These are phyloP conservation scores for Drosophila arizonae DNA, from an alignment of 1,140 invertebrate genomes.

Conservation along the genomic window DNA sequence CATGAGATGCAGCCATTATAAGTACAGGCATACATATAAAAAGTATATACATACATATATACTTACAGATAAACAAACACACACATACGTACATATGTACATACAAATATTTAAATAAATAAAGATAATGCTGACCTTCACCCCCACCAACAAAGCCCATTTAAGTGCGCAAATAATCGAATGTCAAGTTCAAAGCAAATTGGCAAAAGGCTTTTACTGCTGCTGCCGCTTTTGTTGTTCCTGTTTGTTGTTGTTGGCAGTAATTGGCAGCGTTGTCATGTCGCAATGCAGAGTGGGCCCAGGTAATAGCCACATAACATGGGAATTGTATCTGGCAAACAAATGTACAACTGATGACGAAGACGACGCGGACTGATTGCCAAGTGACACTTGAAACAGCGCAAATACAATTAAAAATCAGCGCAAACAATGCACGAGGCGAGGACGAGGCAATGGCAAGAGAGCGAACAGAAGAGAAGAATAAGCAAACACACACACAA, in stretches of 20 bases:
- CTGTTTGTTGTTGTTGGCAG: conserved; percentile 9
- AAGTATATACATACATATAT: conserved; percentile 12
- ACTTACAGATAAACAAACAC: conserved; percentile 31
- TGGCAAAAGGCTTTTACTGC: conserved; percentile 42
- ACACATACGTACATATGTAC: conserved; percentile 34
- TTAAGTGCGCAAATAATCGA: conserved; percentile 67
- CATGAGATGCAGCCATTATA: conserved; percentile 61
- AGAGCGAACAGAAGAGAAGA: not conserved
- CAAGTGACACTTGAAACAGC: conserved; percentile 71
- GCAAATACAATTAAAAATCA: conserved; percentile 57
- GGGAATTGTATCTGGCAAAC: conserved; percentile 69
- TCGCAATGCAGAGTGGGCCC: conserved; percentile 33
- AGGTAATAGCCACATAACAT: conserved; percentile 63
- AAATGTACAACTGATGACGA: conserved; percentile 62
- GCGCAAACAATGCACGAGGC: conserved; percentile 57
- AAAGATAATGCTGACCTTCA: conserved; percentile 56
- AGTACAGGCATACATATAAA: conserved; percentile 1
- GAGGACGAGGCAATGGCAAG: not conserved
- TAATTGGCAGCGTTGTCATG: conserved; percentile 50
- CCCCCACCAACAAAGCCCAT: conserved; percentile 27
- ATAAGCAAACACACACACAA: conserved; percentile 5
- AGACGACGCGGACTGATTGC: conserved; percentile 59
- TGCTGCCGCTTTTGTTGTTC: conserved; percentile 18
- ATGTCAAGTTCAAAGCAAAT: conserved; percentile 77
- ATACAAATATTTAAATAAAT: conserved; percentile 14